Evolutionary conservation across 2,888 invertebrate genomes (phyloP).

Genomic region (Amblyjoppa proteus): DNA sequence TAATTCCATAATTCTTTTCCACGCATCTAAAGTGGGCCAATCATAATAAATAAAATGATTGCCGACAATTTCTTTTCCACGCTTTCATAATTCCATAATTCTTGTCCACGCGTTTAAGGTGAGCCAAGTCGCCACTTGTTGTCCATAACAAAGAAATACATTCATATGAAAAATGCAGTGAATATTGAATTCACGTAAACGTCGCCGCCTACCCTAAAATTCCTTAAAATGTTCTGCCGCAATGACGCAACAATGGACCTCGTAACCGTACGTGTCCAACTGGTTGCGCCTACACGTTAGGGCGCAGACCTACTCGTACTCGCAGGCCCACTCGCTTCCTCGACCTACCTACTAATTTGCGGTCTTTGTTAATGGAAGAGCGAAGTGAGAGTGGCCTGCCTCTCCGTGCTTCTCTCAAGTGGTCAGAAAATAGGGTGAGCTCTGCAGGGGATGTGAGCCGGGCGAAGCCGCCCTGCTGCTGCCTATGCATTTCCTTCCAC

Average conservation of each 20-base stretch:
- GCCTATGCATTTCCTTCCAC: slow-evolving; percentile 30
- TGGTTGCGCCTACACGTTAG: background rate
- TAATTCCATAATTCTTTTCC: too few relatives aligned
- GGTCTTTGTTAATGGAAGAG: slow-evolving; percentile 76
- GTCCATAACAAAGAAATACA: background rate
- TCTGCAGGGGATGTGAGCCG: slow-evolving; percentile 50
- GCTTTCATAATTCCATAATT: too few relatives aligned
- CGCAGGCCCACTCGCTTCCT: slow-evolving; percentile 31
- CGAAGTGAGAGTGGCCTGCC: slow-evolving; percentile 39
- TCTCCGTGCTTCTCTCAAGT: slow-evolving; percentile 65
- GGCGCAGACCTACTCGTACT: slow-evolving; percentile 1
- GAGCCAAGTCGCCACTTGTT: background rate
- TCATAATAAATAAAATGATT: too few relatives aligned
- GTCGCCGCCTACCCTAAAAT: background rate
- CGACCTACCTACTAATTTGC: slow-evolving; percentile 74
- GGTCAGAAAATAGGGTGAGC: slow-evolving; percentile 69
- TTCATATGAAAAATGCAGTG: background rate
- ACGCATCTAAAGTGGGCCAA: too few relatives aligned
- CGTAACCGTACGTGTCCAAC: slow-evolving; percentile 11
- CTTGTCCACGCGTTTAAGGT: too few relatives aligned
- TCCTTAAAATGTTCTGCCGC: slow-evolving; percentile 11
- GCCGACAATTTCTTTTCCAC: too few relatives aligned
- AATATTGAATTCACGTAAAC: background rate
- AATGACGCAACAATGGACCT: slow-evolving; percentile 51
- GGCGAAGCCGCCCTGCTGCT: slow-evolving; percentile 46